Evolutionary conservation across 2,113 vertebrate species (phyloP), one percentile per base, ranked within the genome.

Genomic region (Oryzias celebensis): DNA sequence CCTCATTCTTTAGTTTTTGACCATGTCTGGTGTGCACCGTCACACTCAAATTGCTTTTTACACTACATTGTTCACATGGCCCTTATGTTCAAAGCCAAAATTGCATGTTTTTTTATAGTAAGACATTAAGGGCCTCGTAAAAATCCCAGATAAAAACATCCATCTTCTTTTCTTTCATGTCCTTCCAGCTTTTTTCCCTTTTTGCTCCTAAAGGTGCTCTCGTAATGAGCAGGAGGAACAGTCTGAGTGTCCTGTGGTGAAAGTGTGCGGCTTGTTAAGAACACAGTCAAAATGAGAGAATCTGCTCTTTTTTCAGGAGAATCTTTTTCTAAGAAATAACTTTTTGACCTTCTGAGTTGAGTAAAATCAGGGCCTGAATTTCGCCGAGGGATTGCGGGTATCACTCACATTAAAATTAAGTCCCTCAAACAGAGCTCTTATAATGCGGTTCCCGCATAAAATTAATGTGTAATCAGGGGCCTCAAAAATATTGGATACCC

Each of bases 241-340:
- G 76, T 73, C 73, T 72, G 72, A 74, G 73, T 61, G 55, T 85
- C 88, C 85, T 71, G 77, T 23, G 23, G 83, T 73, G 80, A 82
- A 72, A 76, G 80, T 81, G 72, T 90, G 87, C 72, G 77, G 75
- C 78, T 89, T 74, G 81, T 91, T 89, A 85, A 65, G 81, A 54
- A 56, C 58, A 76, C 73, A 58, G 65, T 16, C 72, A 65, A 57
- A 36, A 65, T 60, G 53, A 72, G 47, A 26, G 72, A 65, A 64
- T 68, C 26, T 63, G 52, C 8, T 68, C 12, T 18, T 58, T 58
- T 64, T 59, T 12, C 36, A 12, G 2, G 36, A 36, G 36, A 10
- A 36, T 36, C 60, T 58, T 13, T 56, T 10, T 51, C 48, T n/a
- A 36, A 36, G 0, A 36, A 36, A 36, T 36, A 10, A 10, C 31